Evolutionary conservation across 2,797 vertebrate genomes (phyloP).

Genomic region (Thamnophis elegans): DNA sequence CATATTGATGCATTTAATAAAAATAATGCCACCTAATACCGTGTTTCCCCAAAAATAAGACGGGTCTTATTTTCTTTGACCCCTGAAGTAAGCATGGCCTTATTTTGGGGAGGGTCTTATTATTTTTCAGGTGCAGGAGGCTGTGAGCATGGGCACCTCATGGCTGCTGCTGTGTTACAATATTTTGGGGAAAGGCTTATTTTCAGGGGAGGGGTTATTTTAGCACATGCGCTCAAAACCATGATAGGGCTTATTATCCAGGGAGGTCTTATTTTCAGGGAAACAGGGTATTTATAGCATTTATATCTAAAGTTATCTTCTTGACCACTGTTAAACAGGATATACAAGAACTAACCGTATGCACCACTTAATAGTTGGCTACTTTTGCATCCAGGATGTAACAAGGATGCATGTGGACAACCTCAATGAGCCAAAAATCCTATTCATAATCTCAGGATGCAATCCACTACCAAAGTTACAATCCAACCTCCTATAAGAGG

Average conservation of each 20-base stretch:
- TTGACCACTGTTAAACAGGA: neutral
- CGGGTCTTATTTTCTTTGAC: too few relatives aligned
- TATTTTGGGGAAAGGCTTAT: too few relatives aligned
- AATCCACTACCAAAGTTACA: neutral
- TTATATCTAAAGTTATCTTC: neutral
- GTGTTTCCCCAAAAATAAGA: too few relatives aligned
- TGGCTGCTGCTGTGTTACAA: too few relatives aligned
- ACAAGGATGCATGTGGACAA: neutral
- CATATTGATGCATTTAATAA: neutral
- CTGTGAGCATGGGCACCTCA: too few relatives aligned
- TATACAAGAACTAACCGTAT: neutral
- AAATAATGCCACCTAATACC: neutral
- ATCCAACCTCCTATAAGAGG: neutral
- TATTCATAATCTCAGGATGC: neutral
- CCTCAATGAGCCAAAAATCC: neutral
- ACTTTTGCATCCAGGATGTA: neutral
- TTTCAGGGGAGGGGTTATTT: too few relatives aligned
- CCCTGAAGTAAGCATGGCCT: too few relatives aligned
- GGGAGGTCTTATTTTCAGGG: too few relatives aligned
- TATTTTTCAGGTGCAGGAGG: too few relatives aligned
- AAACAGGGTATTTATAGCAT: neutral
- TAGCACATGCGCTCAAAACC: too few relatives aligned
- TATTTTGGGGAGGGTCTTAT: too few relatives aligned
- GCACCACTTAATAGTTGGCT: neutral
- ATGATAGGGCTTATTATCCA: too few relatives aligned